Base-by-base conservation (phyloP, 1,140 invertebrate genomes). In the Geopemphigus sp. region DNA sequence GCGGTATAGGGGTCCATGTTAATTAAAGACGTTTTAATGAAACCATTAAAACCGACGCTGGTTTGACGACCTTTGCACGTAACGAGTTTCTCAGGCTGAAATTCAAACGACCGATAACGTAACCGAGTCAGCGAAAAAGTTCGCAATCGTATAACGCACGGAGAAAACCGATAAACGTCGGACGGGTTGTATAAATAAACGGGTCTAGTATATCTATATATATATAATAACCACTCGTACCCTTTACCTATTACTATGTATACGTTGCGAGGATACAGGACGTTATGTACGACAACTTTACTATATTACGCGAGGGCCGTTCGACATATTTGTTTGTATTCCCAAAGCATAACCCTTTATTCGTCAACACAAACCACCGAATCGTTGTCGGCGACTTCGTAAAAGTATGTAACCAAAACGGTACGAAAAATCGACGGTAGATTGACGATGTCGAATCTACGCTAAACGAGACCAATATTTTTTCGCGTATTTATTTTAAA, bases 21-120 rank as follows among this genome's bases (percentile, higher is more conserved):
- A 78, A 78, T 78, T 78, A 78, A 78, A 78, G 45, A 50, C 29
- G 56, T 29, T 78, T 78, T 78, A 78, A 78, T 78, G 54, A 63
- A 78, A 63, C 74, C 56, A 50, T 78, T 76, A 78, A 78, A 78
- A 50, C 74, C 26, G 39, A 5, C n/a, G 39, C 24, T n/a, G 39
- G 57, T 78, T 78, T 78, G 39, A 61, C 22, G 74, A 78, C 57
- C 15, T 63, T 63, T 32, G 50, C 22, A 24, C 22, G 70, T 29
- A 73, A 50, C 50, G 66, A 47, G 45, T 54, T 56, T 19, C 53
- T 17, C 70, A 26, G n/a, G 26, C n/a, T 39, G 32, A 5, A 29
- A 56, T 56, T 11, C 53, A 24, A 54, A 54, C 26, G 24, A 5
- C 53, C 64, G 32, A 39, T 39, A 39, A 39, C 32, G 32, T 8